phyloP scores from a whole-genome alignment of 2,113 vertebrate species.

The Myrmecobius fasciatus region DNA sequence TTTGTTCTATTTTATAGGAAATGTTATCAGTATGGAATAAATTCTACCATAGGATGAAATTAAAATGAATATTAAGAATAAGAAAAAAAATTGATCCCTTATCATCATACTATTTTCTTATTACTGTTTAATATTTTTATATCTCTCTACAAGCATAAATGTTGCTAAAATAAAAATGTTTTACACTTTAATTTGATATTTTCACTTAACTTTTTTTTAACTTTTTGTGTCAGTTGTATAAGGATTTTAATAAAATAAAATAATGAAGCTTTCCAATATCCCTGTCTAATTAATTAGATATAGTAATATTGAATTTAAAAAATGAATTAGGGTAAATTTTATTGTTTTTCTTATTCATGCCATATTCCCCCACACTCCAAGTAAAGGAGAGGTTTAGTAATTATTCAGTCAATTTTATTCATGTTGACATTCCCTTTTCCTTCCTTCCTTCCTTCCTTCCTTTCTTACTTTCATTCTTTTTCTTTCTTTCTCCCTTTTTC shows the following conservation, averaged over 20 bases:
- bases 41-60: not conserved
- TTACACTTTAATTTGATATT: not conserved
- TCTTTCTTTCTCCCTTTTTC: too few relatives aligned
- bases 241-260: not conserved
- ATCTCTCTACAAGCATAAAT: not conserved
- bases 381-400: not conserved
- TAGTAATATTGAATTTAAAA: not conserved
- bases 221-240: not conserved
- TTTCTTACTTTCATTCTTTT: too few relatives aligned
- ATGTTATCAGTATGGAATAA: not conserved
- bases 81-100: not conserved
- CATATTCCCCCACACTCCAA: not conserved
- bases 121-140: not conserved
- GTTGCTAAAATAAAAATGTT: not conserved
- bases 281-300: not conserved
- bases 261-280: not conserved
- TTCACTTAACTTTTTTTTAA: too few relatives aligned
- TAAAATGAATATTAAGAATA: not conserved
- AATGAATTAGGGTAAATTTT: not conserved
- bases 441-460: too few relatives aligned
- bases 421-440: not conserved
- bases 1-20: not conserved
- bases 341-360: not conserved
- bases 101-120: not conserved
- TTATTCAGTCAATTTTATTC: not conserved